Base-by-base conservation (phyloP, 2,888 invertebrate genomes). In the Brachyopa scutellaris region DNA sequence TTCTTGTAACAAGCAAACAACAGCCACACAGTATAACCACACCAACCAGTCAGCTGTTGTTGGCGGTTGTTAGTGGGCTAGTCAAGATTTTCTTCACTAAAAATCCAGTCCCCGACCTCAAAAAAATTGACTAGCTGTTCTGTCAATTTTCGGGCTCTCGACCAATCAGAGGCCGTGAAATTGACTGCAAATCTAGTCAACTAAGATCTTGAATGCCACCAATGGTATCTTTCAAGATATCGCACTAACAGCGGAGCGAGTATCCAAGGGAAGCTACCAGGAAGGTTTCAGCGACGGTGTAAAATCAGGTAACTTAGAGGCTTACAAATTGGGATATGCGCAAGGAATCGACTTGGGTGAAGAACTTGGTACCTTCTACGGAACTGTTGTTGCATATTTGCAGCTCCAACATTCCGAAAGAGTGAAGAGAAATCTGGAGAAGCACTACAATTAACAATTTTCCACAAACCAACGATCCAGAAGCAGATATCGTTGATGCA, bases 171-270 rank as follows among this genome's bases (percentile, higher is more conserved):
- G n/a, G n/a, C n/a, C n/a, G n/a, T n/a, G n/a, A n/a, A n/a, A n/a
- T n/a, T n/a, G n/a, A n/a, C n/a, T n/a, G n/a, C n/a, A n/a, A n/a
- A n/a, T n/a, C n/a, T n/a, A n/a, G n/a, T n/a, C n/a, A n/a, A n/a
- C n/a, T n/a, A n/a, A n/a, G n/a, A n/a, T n/a, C n/a, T n/a, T n/a
- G n/a, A n/a, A n/a, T n/a, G n/a, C n/a, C n/a, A n/a, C n/a, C n/a
- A 96, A 96, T 87, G 94, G 95, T 86, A 91, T 93, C 9, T 93
- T 96, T 86, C 94, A 95, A 51, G 93, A 94, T 82, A 93, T 96
- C 86, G 90, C 94, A 31, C 90, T 95, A 2, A 92, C 92, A 19
- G 96, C 96, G 90, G 94, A 96, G 82, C 91, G 90, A 67, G 90
- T 93, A 59, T 92, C 93, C 38, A 90, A 93, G 72, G 86, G 91